phyloP scores from a whole-genome alignment of 2,888 invertebrate genomes.

The Papilio elwesi region DNA sequence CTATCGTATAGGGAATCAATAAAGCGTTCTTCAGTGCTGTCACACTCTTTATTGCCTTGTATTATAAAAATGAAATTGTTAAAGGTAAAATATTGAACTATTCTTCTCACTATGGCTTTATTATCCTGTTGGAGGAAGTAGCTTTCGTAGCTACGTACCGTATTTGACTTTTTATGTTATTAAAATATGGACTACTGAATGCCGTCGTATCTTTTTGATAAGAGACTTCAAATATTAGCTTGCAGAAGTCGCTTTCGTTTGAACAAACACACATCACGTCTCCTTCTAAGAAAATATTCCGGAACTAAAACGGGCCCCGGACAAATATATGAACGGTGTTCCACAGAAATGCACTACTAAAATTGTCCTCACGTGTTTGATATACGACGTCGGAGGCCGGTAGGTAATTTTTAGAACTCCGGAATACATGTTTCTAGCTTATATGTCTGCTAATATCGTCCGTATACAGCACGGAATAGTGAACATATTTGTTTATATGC shows the following conservation, averaged over 20 bases:
- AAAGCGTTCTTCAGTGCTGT: slow-evolving; percentile 27
- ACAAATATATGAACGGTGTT: slow-evolving; percentile 43
- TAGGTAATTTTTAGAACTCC: slow-evolving; percentile 37
- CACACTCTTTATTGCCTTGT: slow-evolving; percentile 31
- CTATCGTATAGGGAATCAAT: slow-evolving; percentile 38
- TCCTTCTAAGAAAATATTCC: slow-evolving; percentile 40
- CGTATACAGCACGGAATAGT: background rate
- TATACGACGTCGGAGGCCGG: slow-evolving; percentile 39
- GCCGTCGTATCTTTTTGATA: background rate
- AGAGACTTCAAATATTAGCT: background rate
- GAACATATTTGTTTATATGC: slow-evolving; percentile 16
- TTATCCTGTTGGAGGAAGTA: background rate
- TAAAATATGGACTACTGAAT: background rate
- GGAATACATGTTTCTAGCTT: background rate
- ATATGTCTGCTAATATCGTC: slow-evolving; percentile 16
- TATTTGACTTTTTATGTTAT: background rate
- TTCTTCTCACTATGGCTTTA: slow-evolving; percentile 5
- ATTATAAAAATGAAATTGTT: slow-evolving; percentile 33
- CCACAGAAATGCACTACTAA: slow-evolving; percentile 45
- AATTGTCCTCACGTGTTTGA: slow-evolving; percentile 47
- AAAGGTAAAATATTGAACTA: slow-evolving; percentile 11
- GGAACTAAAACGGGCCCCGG: slow-evolving; percentile 35
- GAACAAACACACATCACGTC: slow-evolving; percentile 11
- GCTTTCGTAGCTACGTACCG: background rate
- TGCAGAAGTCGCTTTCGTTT: background rate